Conservation (phyloP, 2,888 invertebrate genomes). For the Synanthedon formicaeformis region DNA sequence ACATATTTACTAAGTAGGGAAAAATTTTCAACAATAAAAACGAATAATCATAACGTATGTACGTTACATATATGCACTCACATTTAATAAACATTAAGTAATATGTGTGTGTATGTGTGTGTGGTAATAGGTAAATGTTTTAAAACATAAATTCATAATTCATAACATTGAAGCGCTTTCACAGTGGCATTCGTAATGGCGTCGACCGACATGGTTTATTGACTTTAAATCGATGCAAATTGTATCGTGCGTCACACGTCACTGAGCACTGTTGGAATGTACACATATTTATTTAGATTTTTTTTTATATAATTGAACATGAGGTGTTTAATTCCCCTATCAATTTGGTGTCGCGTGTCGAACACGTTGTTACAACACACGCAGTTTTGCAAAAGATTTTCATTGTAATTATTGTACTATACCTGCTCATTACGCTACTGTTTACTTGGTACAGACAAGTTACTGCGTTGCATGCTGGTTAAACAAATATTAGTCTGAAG, state of each 20-base stretch:
- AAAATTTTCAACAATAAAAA: too few species aligned
- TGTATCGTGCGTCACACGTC: constrained; percentile 26
- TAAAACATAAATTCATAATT: constrained; percentile 10
- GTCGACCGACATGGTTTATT: constrained; percentile 3
- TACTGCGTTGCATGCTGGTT: too few species aligned
- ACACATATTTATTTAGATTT: background rate
- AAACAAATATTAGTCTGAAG: too few species aligned
- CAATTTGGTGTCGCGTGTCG: background rate
- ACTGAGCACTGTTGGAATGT: constrained; percentile 16
- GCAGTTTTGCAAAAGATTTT: background rate
- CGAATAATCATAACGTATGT: too few species aligned
- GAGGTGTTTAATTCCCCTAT: background rate
- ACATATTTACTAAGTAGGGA: too few species aligned
- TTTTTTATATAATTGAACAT: background rate
- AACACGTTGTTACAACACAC: background rate
- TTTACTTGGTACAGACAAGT: too few species aligned
- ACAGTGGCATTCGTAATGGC: constrained; percentile 55
- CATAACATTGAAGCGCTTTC: constrained; percentile 48
- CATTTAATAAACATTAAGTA: too few species aligned
- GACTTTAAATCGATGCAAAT: constrained; percentile 18
- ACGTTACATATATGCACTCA: too few species aligned
- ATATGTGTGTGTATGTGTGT: too few species aligned
- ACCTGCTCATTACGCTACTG: too few species aligned
- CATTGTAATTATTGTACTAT: too few species aligned
- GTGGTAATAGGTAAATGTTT: too few species aligned